phyloP scores from a whole-genome alignment of 2,113 vertebrate species.

The Sturnus vulgaris region DNA sequence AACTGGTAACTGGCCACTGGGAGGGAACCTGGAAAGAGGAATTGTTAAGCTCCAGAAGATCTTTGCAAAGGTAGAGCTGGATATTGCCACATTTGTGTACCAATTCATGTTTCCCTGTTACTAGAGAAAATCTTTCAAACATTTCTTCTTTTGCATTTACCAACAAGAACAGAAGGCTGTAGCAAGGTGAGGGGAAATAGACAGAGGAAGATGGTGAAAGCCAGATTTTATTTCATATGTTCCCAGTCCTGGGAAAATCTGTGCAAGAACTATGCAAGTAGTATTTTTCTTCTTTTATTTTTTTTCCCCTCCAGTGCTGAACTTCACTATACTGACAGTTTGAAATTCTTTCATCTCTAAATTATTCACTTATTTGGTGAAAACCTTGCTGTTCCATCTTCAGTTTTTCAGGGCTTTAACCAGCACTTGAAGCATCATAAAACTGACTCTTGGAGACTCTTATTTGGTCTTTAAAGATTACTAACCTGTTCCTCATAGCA shows the following conservation, averaged over 20 bases:
- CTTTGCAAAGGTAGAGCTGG: not conserved
- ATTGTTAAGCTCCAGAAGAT: not conserved
- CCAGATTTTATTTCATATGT: not conserved
- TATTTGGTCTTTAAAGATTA: not conserved
- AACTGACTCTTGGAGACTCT: not conserved
- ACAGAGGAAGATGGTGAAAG: not conserved
- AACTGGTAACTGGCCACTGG: not conserved
- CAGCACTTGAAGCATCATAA: not conserved
- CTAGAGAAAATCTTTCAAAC: not conserved
- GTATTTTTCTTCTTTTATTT: not conserved
- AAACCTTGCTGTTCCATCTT: not conserved
- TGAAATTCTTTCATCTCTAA: not conserved
- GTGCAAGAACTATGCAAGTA: not conserved
- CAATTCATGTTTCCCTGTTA: not conserved
- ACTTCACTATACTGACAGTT: not conserved
- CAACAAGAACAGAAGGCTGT: not conserved
- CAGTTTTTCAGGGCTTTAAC: not conserved
- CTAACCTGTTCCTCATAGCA: not conserved
- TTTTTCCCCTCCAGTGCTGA: not conserved
- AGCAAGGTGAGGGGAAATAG: not conserved
- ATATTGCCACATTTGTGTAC: not conserved
- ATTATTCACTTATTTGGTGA: not conserved
- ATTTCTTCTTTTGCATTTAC: not conserved
- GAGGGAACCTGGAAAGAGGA: not conserved
- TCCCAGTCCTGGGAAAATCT: not conserved